Conservation (phyloP, 2,797 vertebrate species). For the Aselliscus stoliczkanus region DNA sequence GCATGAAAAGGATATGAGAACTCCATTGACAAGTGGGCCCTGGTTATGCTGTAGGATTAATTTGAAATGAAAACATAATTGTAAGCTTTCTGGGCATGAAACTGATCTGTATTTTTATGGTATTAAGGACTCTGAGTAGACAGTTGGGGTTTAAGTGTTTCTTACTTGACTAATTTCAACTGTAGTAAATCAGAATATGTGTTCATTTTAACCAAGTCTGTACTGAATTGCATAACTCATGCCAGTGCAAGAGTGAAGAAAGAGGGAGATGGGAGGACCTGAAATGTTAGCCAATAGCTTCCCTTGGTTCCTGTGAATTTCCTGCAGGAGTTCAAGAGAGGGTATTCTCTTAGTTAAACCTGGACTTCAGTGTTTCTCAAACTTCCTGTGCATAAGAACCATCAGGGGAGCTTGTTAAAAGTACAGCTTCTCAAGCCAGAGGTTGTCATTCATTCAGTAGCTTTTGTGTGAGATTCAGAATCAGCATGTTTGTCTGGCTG, state of each 20-base stretch:
- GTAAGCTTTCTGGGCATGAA: constrained; percentile 20
- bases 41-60: background rate
- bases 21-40: background rate
- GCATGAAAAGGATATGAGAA: background rate
- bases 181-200: background rate
- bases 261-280: background rate
- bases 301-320: background rate
- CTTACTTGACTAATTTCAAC: background rate
- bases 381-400: background rate
- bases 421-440: background rate
- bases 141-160: background rate
- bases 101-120: background rate
- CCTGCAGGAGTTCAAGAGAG: background rate
- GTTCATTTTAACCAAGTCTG: background rate
- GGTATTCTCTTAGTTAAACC: background rate
- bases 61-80: constrained; percentile 37
- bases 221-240: background rate
- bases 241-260: background rate
- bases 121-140: background rate
- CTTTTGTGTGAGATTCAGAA: background rate
- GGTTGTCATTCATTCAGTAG: background rate
- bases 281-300: background rate
- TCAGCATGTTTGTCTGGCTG: background rate
- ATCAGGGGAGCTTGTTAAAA: background rate
- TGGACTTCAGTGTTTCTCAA: background rate